Conservation (phyloP, 2,797 vertebrate species). For the Microcaecilia unicolor region DNA sequence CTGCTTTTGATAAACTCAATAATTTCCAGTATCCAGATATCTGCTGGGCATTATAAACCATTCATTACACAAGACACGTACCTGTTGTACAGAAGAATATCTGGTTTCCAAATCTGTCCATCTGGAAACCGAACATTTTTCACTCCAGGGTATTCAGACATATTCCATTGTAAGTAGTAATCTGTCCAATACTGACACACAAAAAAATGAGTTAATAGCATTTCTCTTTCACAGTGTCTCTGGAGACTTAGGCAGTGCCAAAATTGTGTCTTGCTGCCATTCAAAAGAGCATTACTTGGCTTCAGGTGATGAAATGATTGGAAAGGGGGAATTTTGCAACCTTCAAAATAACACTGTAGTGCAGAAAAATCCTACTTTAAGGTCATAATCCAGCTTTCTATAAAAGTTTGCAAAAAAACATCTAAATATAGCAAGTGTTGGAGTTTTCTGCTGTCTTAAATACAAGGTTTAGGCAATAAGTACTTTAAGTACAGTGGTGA, state of each 20-base stretch:
- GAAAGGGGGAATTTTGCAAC: conserved; percentile 5
- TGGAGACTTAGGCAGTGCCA: neutral
- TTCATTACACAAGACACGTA: conserved; percentile 30
- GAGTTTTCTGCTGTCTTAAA: conserved; percentile 3
- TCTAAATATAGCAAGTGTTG: conserved; percentile 5
- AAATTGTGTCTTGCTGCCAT: conserved; percentile 4
- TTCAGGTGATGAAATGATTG: conserved; percentile 12
- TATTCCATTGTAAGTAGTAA: conserved; percentile 78
- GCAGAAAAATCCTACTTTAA: conserved; percentile 4
- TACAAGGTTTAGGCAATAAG: conserved; percentile 7
- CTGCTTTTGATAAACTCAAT: no score
- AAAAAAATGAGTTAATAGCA: conserved; percentile 12
- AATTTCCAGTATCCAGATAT: no score
- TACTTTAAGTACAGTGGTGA: conserved; percentile 8
- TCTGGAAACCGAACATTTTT: conserved; percentile 79
- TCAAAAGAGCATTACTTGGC: conserved; percentile 4
- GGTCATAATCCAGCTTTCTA: neutral
- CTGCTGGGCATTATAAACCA: neutral
- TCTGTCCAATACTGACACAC: conserved; percentile 76
- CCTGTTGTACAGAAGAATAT: conserved; percentile 96
- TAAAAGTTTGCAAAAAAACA: conserved; percentile 4
- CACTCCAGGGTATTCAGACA: conserved; percentile 76
- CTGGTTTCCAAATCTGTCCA: conserved; percentile 85
- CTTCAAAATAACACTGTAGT: neutral
- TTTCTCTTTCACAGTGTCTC: neutral